phyloP scores from a whole-genome alignment of 1,140 invertebrate genomes.

The Sitobion miscanthi region DNA sequence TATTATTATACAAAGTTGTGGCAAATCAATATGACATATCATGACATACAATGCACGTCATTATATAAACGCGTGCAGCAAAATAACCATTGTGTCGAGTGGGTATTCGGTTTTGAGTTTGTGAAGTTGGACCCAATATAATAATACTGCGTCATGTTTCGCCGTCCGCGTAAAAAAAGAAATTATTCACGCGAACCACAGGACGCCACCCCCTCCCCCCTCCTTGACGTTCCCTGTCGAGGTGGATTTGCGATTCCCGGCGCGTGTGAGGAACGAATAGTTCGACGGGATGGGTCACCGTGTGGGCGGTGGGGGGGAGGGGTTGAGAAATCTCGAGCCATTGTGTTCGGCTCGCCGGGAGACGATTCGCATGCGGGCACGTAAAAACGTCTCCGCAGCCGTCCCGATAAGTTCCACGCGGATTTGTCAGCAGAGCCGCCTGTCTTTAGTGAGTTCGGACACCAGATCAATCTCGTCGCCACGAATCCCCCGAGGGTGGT shows the following conservation, averaged over 20 bases:
- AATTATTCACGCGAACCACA: background rate
- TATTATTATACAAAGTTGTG: background rate
- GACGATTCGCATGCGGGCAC: background rate
- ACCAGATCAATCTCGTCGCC: background rate
- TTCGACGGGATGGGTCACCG: too few species aligned
- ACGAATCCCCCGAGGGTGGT: background rate
- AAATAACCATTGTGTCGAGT: conserved; percentile 1
- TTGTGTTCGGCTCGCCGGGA: background rate
- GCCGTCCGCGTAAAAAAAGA: background rate
- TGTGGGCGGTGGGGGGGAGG: background rate
- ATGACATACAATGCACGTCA: background rate
- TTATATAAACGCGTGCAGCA: background rate
- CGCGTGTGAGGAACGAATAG: too few species aligned
- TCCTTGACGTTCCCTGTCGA: too few species aligned
- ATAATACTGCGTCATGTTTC: background rate
- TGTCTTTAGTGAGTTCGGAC: background rate
- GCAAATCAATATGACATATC: background rate
- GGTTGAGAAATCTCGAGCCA: background rate
- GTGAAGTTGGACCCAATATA: background rate
- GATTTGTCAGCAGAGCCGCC: background rate
- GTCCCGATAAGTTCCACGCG: background rate
- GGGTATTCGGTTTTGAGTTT: background rate
- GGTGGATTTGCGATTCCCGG: too few species aligned
- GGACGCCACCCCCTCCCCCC: rapidly evolving
- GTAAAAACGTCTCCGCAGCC: background rate